Base-by-base conservation (phyloP, 2,797 vertebrate species). In the Steatocranus sp. region DNA sequence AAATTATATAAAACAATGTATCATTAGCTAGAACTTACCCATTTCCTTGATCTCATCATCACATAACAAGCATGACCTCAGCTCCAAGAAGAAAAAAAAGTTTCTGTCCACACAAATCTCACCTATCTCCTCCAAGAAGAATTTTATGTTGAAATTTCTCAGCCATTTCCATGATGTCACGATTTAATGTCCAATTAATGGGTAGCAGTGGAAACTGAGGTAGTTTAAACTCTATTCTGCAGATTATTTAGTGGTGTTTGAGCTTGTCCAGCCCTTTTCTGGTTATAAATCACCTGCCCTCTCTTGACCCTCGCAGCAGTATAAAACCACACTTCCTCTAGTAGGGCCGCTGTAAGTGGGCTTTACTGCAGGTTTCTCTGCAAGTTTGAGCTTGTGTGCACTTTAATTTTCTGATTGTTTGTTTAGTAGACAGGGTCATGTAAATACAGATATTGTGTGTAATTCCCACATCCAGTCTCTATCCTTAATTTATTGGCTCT, bases 151-250 rank as follows among this genome's bases (percentile, higher is more conserved):
- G 83, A 92, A 93, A 91, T 90, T 94, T 92, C 85, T 86, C 43
- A 85, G 85, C 86, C 85, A 88, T 94, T 93, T 94, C 90, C 88
- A 95, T 94, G 93, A 95, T 93, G 94, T 94, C 91, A 95, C 94
- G 89, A 94, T 93, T 95, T 93, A 93, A 92, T 86, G 84, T 88
- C 79, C 88, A 91, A 94, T 94, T 94, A 95, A 91, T 83, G 88
- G 91, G 79, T 88, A 80, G 75, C 83, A 41, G 73, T 49, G 74
- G 76, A 85, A 90, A 85, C 85, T 36, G 76, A 86, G 90, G 89
- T 90, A 87, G 89, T 92, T 91, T 88, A 79, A 92, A 90, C 75
- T 84, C 73, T 53, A 53, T 88, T 84, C 90, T 81, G 79, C 78
- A 34, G 80, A 87, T 93, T 85, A 94, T 95, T 94, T 91, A 94